A percentile compares a stretch with the other conserved stretches of the same genome.
Conservation (phyloP, 2,113 vertebrate species). For the Pimephales promelas region DNA sequence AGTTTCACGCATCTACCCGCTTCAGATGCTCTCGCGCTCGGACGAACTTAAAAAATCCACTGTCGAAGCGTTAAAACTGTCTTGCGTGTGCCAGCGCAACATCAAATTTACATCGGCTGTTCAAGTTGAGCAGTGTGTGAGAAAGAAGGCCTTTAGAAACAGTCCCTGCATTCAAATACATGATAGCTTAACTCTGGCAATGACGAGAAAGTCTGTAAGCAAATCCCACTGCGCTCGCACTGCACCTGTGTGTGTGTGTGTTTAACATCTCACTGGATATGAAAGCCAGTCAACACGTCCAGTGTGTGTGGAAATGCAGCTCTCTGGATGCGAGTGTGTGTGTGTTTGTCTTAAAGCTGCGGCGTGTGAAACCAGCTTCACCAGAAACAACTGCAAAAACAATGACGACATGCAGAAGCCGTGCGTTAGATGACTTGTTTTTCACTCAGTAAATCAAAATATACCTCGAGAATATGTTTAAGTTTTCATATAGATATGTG, state of each 20-base stretch:
- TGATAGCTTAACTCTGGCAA: conserved; percentile 80
- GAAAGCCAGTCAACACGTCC: not conserved
- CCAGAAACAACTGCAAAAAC: conserved; percentile 8
- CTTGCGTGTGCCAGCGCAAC: conserved; percentile 4
- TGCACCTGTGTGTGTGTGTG: conserved; percentile 54
- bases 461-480: not conserved
- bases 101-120: conserved; percentile 36
- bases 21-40: not conserved
- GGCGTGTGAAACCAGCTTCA: not conserved
- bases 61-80: not conserved
- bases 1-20: not conserved
- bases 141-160: conserved; percentile 76
- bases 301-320: conserved; percentile 12
- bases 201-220: conserved; percentile 79
- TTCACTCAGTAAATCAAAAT: not conserved
- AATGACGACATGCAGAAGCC: conserved; percentile 9
- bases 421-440: not conserved
- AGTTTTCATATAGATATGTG: not conserved
- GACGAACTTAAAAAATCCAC: not conserved
- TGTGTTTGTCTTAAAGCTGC: conserved; percentile 53
- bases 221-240: conserved; percentile 59
- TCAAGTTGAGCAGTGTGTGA: conserved; percentile 75
- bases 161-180: conserved; percentile 80
- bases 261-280: not conserved
- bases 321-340: conserved; percentile 2